These are phyloP conservation scores for Chloropsis cyanopogon DNA, from an alignment of 2,113 vertebrate genomes.

Conservation along the genomic window DNA sequence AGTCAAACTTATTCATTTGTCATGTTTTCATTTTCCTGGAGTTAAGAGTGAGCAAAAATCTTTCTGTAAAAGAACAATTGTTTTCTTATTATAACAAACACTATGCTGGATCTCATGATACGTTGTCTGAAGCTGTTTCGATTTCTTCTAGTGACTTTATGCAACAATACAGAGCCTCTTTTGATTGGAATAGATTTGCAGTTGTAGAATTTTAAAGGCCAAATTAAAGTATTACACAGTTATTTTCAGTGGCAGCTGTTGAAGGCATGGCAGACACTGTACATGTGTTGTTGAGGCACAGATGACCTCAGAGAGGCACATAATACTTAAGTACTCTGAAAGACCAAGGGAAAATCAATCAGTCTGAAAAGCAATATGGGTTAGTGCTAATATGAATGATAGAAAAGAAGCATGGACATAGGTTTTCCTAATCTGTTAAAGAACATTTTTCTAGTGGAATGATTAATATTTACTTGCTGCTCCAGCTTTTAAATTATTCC, in stretches of 20 bases:
- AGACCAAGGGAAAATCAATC: background rate
- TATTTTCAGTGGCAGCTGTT: background rate
- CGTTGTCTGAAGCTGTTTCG: background rate
- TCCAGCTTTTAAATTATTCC: conserved; percentile 2
- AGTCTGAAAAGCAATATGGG: background rate
- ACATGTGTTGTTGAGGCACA: accelerated
- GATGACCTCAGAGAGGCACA: background rate
- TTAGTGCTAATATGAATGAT: background rate
- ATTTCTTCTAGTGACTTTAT: background rate
- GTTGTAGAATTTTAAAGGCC: background rate
- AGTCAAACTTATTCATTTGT: conserved; percentile 7
- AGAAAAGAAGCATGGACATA: background rate
- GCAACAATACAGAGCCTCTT: background rate
- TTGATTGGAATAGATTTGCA: background rate
- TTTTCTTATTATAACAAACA: background rate
- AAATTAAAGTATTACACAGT: background rate
- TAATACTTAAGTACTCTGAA: background rate
- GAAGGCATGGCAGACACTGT: background rate
- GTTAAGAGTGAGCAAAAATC: background rate
- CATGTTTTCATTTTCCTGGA: conserved; percentile 1
- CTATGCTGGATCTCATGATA: background rate
- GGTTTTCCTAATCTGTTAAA: background rate
- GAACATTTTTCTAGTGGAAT: background rate
- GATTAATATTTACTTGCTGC: background rate
- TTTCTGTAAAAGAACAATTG: background rate